Evolutionary conservation across 2,113 vertebrate species (phyloP), one percentile per base, ranked within the genome.

Genomic region (Rhizomys pruinosus): DNA sequence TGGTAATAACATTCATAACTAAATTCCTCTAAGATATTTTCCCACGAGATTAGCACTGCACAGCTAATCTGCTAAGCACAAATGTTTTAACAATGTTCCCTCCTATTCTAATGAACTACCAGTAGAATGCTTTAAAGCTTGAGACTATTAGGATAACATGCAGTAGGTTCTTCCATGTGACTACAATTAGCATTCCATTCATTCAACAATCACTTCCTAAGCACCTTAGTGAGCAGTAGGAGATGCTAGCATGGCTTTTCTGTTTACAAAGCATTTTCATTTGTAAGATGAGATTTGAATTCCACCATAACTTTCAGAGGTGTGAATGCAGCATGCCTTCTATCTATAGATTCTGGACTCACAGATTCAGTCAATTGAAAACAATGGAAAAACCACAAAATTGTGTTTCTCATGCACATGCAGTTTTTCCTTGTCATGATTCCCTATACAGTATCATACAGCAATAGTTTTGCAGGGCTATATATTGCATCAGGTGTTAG

Each of bases 11-110:
- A n/a, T 89, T 73, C 42, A 52, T 16, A 84, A 79, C 23, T 64
- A 39, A 90, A 80, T 85, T 80, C 72, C 25, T 92, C 34, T 89
- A 29, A 79, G 78, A 64, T 71, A 39, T 71, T 64, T 91, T 80
- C 32, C 17, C 29, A 66, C 12, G 63, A 73, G 15, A 22, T 94
- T 55, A n/a, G 44, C 12, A 44, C 69, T 72, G 13, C 44, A 34
- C 27, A 29, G 39, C 44, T 91, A 84, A 85, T 20, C 55, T 80
- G 52, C 27, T 64, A 71, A 47, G 73, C 32, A 4, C 47, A 80
- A 74, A 93, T 6, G 7, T 20, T 78, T 77, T 20, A 10, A 69
- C 88, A 89, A 52, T 52, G 13, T 52, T 79, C 22, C 55, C 82
- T n/a, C 16, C 23, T 78, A 44, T 39, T 66, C 64, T 61, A 47